phyloP scores from a whole-genome alignment of 2,113 vertebrate species.

The Polypterus senegalus region DNA sequence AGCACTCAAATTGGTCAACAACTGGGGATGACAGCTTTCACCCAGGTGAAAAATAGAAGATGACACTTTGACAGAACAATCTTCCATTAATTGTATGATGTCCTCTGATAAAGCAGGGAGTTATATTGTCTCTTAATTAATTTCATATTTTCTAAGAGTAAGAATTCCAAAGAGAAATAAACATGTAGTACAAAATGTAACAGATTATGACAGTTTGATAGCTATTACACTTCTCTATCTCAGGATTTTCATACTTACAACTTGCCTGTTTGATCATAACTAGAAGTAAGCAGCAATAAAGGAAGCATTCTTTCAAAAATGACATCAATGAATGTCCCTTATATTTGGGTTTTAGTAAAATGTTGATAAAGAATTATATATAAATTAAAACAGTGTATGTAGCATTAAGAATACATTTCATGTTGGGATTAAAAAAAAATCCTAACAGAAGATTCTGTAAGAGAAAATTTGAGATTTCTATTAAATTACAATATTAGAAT shows the following conservation, averaged over 20 bases:
- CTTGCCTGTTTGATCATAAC: constrained; percentile 22
- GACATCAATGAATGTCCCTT: too few species aligned
- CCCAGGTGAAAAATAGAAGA: constrained; percentile 13
- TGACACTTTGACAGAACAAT: constrained; percentile 12
- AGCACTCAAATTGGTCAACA: constrained; percentile 20
- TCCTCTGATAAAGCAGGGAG: constrained; percentile 16
- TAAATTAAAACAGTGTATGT: too few species aligned
- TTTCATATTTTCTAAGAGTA: constrained; percentile 23
- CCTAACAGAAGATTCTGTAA: too few species aligned
- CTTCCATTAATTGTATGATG: constrained; percentile 21
- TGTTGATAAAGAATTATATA: too few species aligned
- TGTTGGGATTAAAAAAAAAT: too few species aligned
- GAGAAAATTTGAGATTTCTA: too few species aligned
- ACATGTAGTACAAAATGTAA: constrained; percentile 19
- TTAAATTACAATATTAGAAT: too few species aligned
- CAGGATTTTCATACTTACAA: constrained; percentile 21
- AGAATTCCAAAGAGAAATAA: constrained; percentile 24
- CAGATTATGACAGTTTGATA: constrained; percentile 16
- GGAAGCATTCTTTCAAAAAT: too few species aligned
- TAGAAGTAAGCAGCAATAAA: not conserved
- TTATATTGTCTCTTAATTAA: constrained; percentile 23
- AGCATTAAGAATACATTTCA: too few species aligned
- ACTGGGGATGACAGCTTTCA: constrained; percentile 18
- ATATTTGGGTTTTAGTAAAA: too few species aligned
- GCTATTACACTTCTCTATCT: not conserved